These are phyloP conservation scores for Biston stratarius DNA, from an alignment of 2,888 invertebrate species.

Conservation along the genomic window DNA sequence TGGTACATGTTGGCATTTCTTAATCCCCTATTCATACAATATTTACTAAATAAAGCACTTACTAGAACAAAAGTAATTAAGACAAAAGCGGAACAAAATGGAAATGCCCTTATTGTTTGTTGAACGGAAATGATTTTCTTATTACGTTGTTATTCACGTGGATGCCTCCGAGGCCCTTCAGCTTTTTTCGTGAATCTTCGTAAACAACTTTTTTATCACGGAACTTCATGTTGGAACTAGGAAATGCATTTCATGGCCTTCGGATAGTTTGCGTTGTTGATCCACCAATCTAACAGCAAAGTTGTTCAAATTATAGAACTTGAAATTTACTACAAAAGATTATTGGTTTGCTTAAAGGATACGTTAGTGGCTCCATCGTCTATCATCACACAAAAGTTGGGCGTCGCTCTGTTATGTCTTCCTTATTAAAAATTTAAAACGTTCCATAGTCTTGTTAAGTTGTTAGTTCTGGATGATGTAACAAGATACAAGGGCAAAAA, in stretches of 20 bases:
- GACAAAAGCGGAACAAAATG: constrained; percentile 26
- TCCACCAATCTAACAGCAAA: background rate
- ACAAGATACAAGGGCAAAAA: background rate
- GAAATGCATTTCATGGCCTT: constrained; percentile 60
- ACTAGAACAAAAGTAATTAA: constrained; percentile 31
- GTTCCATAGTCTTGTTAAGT: background rate
- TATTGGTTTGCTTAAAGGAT: background rate
- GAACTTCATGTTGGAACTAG: constrained; percentile 57
- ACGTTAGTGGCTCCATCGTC: background rate
- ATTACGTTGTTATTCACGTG: constrained; percentile 62
- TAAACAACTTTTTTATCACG: constrained; percentile 60
- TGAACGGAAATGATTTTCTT: constrained; percentile 37
- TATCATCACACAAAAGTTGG: background rate
- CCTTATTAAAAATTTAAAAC: constrained; percentile 5
- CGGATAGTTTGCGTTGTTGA: constrained; percentile 38
- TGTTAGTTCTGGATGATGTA: background rate
- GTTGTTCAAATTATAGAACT: background rate
- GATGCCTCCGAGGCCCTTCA: constrained; percentile 59
- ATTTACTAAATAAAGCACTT: constrained; percentile 23
- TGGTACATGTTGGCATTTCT: background rate
- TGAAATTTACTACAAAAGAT: background rate
- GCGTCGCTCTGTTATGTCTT: background rate
- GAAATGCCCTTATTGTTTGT: constrained; percentile 30
- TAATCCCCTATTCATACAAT: constrained; percentile 6
- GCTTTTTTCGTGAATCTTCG: constrained; percentile 38